Conservation (phyloP, 2,888 invertebrate species). For the Drepanosiphum platanoidis region DNA sequence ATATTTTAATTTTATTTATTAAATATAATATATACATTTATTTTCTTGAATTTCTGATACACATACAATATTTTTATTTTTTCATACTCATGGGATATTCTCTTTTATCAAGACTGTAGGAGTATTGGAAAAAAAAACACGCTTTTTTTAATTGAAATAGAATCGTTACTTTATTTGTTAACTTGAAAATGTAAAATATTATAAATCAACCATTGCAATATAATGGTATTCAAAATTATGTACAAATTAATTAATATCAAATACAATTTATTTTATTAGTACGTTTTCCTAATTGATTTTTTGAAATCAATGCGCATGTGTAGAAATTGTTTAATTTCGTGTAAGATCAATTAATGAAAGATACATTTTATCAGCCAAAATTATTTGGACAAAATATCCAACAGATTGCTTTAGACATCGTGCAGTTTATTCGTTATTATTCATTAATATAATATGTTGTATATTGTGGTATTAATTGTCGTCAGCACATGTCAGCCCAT, state of each 20-base stretch:
- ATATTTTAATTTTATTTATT: slow-evolving; percentile 36
- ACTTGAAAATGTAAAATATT: slow-evolving; percentile 13
- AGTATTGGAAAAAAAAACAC: slow-evolving; percentile 47
- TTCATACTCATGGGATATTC: slow-evolving; percentile 37
- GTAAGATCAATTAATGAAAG: background rate
- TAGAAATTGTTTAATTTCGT: slow-evolving; percentile 7
- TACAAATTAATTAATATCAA: slow-evolving; percentile 26
- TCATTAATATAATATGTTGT: slow-evolving; percentile 7
- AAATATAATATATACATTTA: background rate
- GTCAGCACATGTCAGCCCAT: background rate
- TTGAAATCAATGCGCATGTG: background rate
- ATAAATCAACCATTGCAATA: slow-evolving; percentile 1
- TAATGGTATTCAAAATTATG: slow-evolving; percentile 6
- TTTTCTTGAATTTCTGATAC: background rate
- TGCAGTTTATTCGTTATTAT: background rate
- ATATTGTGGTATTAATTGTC: slow-evolving; percentile 7
- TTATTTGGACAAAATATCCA: background rate
- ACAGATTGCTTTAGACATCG: background rate
- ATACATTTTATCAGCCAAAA: background rate
- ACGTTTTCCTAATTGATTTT: background rate
- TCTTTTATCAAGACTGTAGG: slow-evolving; percentile 43
- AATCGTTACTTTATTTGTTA: background rate
- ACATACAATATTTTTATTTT: slow-evolving; percentile 37
- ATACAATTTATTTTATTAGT: slow-evolving; percentile 6
- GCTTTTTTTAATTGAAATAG: slow-evolving; percentile 2